Evolutionary conservation across 2,888 invertebrate genomes (phyloP).

Genomic region (Smittia sp.): DNA sequence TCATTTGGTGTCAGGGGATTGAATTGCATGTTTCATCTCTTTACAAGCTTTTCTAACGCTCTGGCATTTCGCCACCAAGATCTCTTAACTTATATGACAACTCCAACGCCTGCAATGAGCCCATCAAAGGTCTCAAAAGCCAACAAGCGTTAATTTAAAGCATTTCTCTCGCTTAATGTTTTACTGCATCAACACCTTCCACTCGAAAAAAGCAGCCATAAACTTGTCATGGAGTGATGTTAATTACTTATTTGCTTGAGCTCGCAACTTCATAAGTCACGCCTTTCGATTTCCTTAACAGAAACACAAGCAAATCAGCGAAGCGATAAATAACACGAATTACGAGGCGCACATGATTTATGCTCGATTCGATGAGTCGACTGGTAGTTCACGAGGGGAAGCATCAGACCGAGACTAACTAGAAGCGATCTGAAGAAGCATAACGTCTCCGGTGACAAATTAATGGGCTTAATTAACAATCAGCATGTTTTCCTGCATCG

Average conservation of each 20-base stretch:
- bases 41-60: too few species aligned
- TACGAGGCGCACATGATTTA: conserved; percentile 33
- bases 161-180: neutral
- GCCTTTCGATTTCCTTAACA: conserved; percentile 24
- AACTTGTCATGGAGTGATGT: neutral
- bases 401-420: neutral
- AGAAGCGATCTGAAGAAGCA: neutral
- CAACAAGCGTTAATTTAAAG: neutral
- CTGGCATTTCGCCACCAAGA: too few species aligned
- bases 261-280: conserved; percentile 35
- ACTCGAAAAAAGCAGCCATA: neutral
- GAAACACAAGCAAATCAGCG: conserved; percentile 31
- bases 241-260: conserved; percentile 17
- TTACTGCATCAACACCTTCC: neutral
- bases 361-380: neutral
- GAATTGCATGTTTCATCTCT: too few species aligned
- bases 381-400: neutral
- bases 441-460: conserved; percentile 30
- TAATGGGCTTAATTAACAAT: conserved; percentile 29
- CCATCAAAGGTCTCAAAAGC: neutral
- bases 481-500: conserved; percentile 31
- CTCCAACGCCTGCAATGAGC: too few species aligned
- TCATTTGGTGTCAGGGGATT: too few species aligned
- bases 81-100: too few species aligned
- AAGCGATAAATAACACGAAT: conserved; percentile 35